A percentile compares a stretch with the other conserved stretches of the same genome.
Conservation (phyloP, 2,888 invertebrate genomes). For the Mycalesis mineus region DNA sequence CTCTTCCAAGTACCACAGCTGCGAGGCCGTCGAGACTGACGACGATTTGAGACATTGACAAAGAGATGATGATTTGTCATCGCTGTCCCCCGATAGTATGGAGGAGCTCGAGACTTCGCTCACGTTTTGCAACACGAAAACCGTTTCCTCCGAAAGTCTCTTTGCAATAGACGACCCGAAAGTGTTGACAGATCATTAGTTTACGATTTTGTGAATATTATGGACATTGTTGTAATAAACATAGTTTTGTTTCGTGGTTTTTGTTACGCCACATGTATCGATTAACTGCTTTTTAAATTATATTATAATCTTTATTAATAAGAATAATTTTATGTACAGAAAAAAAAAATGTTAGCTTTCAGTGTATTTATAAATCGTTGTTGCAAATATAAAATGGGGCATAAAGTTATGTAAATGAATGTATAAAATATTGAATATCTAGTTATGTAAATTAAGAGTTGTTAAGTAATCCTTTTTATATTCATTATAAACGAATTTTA, state of each 20-base stretch:
- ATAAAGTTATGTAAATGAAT: too few species aligned
- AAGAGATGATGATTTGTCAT: slow-evolving; percentile 2
- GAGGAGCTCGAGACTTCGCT: slow-evolving; percentile 4
- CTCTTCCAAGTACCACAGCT: slow-evolving; percentile 86
- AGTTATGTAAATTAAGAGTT: not conserved
- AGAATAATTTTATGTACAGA: too few species aligned
- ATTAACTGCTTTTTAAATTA: too few species aligned
- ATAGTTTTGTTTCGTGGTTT: not conserved
- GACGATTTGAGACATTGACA: slow-evolving; percentile 63
- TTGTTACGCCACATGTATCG: too few species aligned
- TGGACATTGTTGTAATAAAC: not conserved
- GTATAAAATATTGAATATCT: too few species aligned
- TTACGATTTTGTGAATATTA: not conserved
- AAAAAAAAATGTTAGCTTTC: too few species aligned
- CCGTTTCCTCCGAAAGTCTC: slow-evolving; percentile 1
- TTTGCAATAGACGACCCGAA: not conserved
- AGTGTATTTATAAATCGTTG: too few species aligned
- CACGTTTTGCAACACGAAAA: slow-evolving; percentile 2
- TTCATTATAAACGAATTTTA: too few species aligned
- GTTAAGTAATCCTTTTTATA: too few species aligned
- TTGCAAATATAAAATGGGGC: too few species aligned
- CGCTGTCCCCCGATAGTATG: not conserved
- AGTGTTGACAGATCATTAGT: not conserved
- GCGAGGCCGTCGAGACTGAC: slow-evolving; percentile 84
- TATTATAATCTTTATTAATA: too few species aligned